Percentiles rank a stretch among this genome's conserved stretches.
Conservation (phyloP, 2,113 vertebrate genomes). For the Scalopus aquaticus region DNA sequence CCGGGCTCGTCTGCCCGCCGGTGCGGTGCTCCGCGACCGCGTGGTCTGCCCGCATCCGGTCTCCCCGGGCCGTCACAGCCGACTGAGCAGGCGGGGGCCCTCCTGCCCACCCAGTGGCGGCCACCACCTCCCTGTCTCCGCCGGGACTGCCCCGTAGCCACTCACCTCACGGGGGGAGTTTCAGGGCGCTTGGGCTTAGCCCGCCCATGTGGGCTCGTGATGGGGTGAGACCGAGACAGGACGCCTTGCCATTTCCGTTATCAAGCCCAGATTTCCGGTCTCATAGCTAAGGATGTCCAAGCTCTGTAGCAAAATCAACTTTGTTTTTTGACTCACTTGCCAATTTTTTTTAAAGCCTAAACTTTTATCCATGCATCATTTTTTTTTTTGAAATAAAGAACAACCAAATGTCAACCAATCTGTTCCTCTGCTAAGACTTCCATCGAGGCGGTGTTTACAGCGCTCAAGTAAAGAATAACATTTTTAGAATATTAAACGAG, state of each 20-base stretch:
- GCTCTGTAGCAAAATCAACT: background rate
- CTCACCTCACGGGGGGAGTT: background rate
- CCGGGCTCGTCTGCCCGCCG: too few species aligned
- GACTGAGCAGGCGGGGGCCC: background rate
- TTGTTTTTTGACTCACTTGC: slow-evolving; percentile 32
- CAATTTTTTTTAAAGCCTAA: slow-evolving; percentile 32
- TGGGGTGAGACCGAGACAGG: slow-evolving; percentile 32
- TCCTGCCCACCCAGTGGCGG: background rate
- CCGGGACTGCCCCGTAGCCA: background rate
- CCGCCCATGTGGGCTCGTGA: background rate
- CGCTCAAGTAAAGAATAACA: slow-evolving; percentile 52
- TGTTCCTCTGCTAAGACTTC: slow-evolving; percentile 60
- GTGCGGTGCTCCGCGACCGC: too few species aligned
- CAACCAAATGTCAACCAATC: slow-evolving; percentile 66
- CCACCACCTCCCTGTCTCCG: background rate
- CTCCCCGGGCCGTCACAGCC: background rate
- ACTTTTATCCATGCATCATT: slow-evolving; percentile 31
- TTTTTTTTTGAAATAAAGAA: slow-evolving; percentile 58
- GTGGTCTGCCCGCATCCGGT: too few species aligned
- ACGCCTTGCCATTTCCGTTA: slow-evolving; percentile 30
- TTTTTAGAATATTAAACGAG: slow-evolving; percentile 58
- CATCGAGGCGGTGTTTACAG: slow-evolving; percentile 37
- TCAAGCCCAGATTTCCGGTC: background rate
- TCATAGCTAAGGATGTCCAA: background rate
- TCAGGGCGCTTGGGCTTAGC: background rate